Conservation (phyloP, 2,797 vertebrate genomes). For the Aulostomus chinensis region DNA sequence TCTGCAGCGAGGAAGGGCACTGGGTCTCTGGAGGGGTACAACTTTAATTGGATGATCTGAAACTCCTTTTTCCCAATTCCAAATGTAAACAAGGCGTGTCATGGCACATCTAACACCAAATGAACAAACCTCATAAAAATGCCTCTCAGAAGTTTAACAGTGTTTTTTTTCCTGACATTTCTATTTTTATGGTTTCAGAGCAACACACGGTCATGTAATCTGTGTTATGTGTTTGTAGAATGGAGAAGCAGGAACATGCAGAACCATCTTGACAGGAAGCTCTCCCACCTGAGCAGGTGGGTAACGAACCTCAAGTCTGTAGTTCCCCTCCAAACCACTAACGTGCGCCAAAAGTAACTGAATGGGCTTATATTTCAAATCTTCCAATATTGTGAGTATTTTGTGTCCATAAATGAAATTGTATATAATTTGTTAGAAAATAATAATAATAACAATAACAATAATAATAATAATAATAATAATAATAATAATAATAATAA, state of each 20-base stretch:
- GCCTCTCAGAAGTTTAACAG: slow-evolving; percentile 57
- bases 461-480: neutral
- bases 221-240: too few species aligned
- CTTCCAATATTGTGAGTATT: too few species aligned
- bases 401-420: too few species aligned
- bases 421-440: too few species aligned
- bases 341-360: neutral
- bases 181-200: slow-evolving; percentile 4
- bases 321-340: neutral
- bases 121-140: slow-evolving; percentile 64
- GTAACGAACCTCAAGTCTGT: neutral
- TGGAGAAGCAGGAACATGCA: too few species aligned
- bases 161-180: neutral
- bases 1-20: slow-evolving; percentile 73
- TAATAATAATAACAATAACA: neutral
- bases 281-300: too few species aligned
- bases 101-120: slow-evolving; percentile 81
- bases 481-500: neutral
- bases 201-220: too few species aligned
- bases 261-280: too few species aligned
- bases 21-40: slow-evolving; percentile 77
- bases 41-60: slow-evolving; percentile 80
- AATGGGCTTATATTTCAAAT: too few species aligned
- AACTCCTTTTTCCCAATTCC: slow-evolving; percentile 79
- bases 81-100: slow-evolving; percentile 77